Base-by-base conservation (phyloP, 1,140 invertebrate species). In the Drosophila auraria region DNA sequence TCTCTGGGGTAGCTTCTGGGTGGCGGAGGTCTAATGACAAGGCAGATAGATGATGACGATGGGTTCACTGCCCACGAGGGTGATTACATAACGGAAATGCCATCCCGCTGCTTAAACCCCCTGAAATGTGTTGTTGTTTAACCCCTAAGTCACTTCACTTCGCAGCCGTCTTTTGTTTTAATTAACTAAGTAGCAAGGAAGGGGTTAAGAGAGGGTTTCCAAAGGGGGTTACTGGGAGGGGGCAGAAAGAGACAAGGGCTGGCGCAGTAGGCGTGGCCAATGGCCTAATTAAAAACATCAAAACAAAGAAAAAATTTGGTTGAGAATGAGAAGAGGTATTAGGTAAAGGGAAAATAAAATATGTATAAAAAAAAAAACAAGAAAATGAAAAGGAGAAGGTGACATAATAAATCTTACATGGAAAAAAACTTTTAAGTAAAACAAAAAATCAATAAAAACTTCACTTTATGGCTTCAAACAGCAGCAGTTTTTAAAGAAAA, bases 181-280 rank as follows among this genome's bases (percentile, higher is more conserved):
- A 91, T 91, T 91, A 91, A 89, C 80, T 84, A 91, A 91, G 83
- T 89, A 89, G 65, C 44, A 25, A 53, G 38, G 64, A 62, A 49
- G 14, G 33, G 42, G 47, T 25, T 27, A 33, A 36, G 50, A 53
- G 54, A 61, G 17, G 40, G 4, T 20, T 56, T 38, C 15, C 4
- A 25, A 12, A 20, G 5, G 53, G 30, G 36, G 50, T 44, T 56
- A 45, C 33, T 15, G 8, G 8, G 12, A 45, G 20, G 23, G 7
- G 15, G 20, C 5, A 12, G 20, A 25, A 14, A 15, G 11, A 57
- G 20, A 0, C 20, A 40, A 11, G 54, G 25, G 40, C 27, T 25
- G 51, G 17, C 3, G 56, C 23, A 42, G 14, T 38, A 56, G 83
- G 83, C 62, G 83, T 83, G 80, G 84, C 54, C 77, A 63, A 59